Percentiles rank a stretch among this genome's conserved stretches.
Evolutionary conservation across 2,113 vertebrate species (phyloP).

Genomic region (Cochlearius cochlearius): DNA sequence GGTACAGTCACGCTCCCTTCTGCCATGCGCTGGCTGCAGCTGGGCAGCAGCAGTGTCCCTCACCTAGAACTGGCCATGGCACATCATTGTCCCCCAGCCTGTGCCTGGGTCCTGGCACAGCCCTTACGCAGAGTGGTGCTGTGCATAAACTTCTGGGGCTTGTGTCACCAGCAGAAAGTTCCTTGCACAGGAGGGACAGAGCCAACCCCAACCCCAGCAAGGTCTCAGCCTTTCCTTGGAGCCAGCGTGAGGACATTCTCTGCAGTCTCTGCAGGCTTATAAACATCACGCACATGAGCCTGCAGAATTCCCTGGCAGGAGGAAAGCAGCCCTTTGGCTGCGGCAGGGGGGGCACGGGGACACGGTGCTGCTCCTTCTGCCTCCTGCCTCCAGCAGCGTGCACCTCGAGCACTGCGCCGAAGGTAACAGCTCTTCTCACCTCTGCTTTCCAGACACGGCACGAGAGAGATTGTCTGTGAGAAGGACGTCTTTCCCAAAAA

Average conservation of each 20-base stretch:
- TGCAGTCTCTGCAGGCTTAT: background rate
- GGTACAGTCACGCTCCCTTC: background rate
- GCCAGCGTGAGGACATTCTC: background rate
- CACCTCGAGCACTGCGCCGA: background rate
- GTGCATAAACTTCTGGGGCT: background rate
- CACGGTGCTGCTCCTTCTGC: background rate
- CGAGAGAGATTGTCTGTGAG: constrained; percentile 85
- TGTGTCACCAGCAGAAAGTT: background rate
- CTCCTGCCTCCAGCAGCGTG: background rate
- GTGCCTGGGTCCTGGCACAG: background rate
- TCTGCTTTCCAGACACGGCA: constrained; percentile 81
- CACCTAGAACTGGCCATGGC: background rate
- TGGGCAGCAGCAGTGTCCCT: background rate
- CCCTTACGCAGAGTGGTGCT: background rate
- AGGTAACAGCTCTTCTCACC: background rate
- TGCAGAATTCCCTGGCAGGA: background rate
- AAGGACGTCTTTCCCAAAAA: constrained; percentile 89
- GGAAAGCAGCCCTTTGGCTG: background rate
- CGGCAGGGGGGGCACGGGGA: background rate
- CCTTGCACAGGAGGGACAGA: background rate
- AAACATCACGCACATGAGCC: background rate
- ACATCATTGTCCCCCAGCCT: background rate
- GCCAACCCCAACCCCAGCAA: background rate
- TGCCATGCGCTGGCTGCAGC: accelerated
- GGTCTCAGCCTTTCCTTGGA: background rate